phyloP scores from a whole-genome alignment of 30 jellyfish, hydroid and myxozoan species.

The Turritopsis dohrnii region DNA sequence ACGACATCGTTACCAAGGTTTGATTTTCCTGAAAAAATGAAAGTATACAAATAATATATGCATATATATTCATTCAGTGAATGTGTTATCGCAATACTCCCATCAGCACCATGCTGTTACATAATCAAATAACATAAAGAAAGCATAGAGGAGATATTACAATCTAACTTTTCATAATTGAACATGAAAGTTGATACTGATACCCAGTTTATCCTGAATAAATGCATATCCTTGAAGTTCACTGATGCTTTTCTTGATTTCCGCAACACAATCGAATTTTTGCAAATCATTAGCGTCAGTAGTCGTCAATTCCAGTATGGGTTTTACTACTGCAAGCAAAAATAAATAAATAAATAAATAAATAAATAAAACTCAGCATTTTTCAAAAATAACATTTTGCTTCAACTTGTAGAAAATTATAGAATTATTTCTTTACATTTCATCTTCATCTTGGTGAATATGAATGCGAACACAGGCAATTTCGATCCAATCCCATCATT shows the following conservation, averaged over 20 bases:
- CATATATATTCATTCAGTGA: no score
- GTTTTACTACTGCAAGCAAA: background rate
- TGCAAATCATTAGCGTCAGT: background rate
- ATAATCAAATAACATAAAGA: background rate
- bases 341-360: background rate
- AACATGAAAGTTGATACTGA: no score
- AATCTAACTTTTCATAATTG: background rate
- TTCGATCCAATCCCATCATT: conserved; percentile 28
- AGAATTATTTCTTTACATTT: conserved; percentile 22
- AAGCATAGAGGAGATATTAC: background rate
- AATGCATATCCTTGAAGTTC: conserved; percentile 30
- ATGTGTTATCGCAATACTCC: no score
- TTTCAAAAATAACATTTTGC: background rate
- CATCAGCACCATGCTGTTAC: no score
- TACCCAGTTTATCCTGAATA: conserved; percentile 21
- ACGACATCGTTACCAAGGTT: conserved; percentile 15
- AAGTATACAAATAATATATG: no score
- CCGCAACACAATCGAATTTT: background rate
- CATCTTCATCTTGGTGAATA: conserved; percentile 30
- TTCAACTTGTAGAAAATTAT: background rate
- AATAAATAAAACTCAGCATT: background rate
- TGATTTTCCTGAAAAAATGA: conserved; percentile 18
- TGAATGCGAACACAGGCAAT: conserved; percentile 41
- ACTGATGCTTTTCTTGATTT: conserved; percentile 5
- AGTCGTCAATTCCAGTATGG: background rate